Base-by-base conservation (phyloP, 2,113 vertebrate genomes). In the Athene cunicularia region DNA sequence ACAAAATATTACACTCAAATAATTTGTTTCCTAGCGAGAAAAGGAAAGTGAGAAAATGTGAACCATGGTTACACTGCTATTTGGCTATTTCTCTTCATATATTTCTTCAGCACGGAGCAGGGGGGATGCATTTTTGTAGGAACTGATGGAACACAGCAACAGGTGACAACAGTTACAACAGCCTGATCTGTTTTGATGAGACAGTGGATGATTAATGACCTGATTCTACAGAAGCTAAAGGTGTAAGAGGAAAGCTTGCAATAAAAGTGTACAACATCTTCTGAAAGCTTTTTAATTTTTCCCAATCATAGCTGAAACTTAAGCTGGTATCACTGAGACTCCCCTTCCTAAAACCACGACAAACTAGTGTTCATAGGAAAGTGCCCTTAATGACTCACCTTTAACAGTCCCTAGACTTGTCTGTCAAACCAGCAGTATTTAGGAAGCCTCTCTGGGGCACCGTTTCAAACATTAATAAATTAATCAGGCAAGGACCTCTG, bases 401-500 rank as follows among this genome's bases (percentile, higher is more conserved):
- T 89, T 30, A 71, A 20, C 6, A 1, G 62, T 77, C 15, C 23
- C 21, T 52, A 81, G 33, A 39, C 23, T 26, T 59, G 41, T 49
- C 32, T 43, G 37, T 68, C 52, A 70, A 62, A 73, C 11, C 71
- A 88, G 11, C 10, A 76, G 8, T 13, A 12, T 60, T 75, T 33
- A 35, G 35, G 49, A 79, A 56, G 14, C 30, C 41, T 55, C 27
- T 55, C 15, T 19, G 6, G 39, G 18, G 15, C n/a, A 60, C 19
- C 17, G 33, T 60, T 91, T 91, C 63, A 66, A 94, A 71, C 23
- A 15, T 55, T 67, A 91, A 77, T 39, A 60, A 70, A 86, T 91
- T 55, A 89, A 87, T 89, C 33, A 13, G 8, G 26, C 18, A 83
- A 68, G 23, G 76, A 71, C 22, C 60, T 66, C 53, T 80, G 55